Percentiles rank a stretch among this genome's conserved stretches.
phyloP scores from a whole-genome alignment of 2,797 vertebrate species.

The Tolypeutes matacus region DNA sequence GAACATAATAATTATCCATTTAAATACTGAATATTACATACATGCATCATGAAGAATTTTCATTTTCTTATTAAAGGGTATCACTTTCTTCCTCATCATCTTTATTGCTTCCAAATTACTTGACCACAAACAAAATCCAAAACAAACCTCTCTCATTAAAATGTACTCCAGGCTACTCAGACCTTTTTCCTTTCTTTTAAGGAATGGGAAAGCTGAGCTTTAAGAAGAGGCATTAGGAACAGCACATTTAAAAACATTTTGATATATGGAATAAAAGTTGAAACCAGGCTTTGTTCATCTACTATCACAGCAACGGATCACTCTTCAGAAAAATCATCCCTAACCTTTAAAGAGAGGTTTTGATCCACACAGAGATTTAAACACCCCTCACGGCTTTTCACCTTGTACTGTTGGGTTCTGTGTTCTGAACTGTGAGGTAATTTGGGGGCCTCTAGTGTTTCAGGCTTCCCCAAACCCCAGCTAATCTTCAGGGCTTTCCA shows the following conservation, averaged over 20 bases:
- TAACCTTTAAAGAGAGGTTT: slow-evolving; percentile 34
- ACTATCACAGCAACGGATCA: neutral
- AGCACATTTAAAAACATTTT: neutral
- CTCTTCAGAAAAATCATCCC: slow-evolving; percentile 54
- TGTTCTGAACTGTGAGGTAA: neutral
- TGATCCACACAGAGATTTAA: slow-evolving; percentile 15
- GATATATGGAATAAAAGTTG: neutral
- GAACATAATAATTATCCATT: slow-evolving; percentile 45
- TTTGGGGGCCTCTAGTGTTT: slow-evolving; percentile 20
- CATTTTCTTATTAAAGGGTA: slow-evolving; percentile 54
- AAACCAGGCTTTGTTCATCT: slow-evolving; percentile 28
- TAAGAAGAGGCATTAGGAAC: neutral
- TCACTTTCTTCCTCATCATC: slow-evolving; percentile 25
- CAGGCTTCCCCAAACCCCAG: neutral
- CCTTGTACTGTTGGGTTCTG: slow-evolving; percentile 1
- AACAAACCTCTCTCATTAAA: neutral
- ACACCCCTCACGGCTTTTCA: neutral
- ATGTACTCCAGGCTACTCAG: neutral
- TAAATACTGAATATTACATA: slow-evolving; percentile 35
- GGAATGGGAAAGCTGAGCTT: neutral
- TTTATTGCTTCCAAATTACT: neutral
- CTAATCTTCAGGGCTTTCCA: slow-evolving; percentile 20
- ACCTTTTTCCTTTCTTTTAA: slow-evolving; percentile 8
- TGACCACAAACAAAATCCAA: neutral
- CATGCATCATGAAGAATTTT: neutral